Evolutionary conservation across 2,113 vertebrate species (phyloP).

Genomic region (Festucalex cinctus): DNA sequence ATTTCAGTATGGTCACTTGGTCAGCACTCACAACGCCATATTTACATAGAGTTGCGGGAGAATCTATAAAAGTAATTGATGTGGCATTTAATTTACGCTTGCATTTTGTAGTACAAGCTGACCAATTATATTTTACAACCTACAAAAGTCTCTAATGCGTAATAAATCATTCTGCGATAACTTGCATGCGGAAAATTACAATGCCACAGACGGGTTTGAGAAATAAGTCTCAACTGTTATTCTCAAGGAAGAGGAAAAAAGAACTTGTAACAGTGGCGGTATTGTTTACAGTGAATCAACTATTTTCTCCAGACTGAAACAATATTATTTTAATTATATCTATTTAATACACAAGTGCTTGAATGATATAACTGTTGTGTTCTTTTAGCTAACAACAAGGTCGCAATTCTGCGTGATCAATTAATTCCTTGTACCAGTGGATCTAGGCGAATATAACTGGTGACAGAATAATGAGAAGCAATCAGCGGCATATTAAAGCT

Average conservation of each 20-base stretch:
- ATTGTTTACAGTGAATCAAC: constrained; percentile 33
- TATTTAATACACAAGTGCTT: constrained; percentile 22
- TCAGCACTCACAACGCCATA: background rate
- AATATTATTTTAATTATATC: constrained; percentile 4
- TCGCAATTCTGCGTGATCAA: background rate
- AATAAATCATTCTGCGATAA: constrained; percentile 28
- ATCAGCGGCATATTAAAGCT: constrained; percentile 30
- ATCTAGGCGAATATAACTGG: constrained; percentile 5
- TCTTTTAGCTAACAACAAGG: background rate
- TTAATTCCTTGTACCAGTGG: constrained; percentile 8
- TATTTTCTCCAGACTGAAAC: constrained; percentile 31
- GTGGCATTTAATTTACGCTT: constrained; percentile 42
- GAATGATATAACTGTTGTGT: constrained; percentile 1
- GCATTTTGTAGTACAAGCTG: constrained; percentile 31
- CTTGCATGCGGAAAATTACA: background rate
- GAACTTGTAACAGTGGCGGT: constrained; percentile 31
- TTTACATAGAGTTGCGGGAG: background rate
- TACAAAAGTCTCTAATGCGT: constrained; percentile 23
- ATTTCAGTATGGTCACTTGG: background rate
- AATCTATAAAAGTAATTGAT: constrained; percentile 23
- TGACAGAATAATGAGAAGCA: constrained; percentile 28
- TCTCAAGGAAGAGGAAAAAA: constrained; percentile 24
- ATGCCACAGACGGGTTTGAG: background rate
- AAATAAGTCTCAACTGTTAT: constrained; percentile 19
- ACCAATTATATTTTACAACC: constrained; percentile 27